Conservation (phyloP, 1,140 invertebrate species). For the Rhopalosiphum maidis region DNA sequence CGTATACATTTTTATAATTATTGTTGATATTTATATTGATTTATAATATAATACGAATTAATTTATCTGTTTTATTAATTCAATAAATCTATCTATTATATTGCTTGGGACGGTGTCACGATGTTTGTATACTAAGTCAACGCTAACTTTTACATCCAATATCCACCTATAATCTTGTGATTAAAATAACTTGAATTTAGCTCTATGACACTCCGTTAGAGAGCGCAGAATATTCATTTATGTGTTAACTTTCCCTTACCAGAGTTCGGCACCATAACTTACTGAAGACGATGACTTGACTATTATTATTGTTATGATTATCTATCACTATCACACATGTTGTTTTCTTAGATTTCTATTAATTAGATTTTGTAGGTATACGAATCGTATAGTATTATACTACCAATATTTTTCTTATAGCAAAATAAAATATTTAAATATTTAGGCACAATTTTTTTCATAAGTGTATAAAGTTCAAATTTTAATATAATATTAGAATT, state of each 20-base stretch:
- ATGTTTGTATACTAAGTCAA: not conserved
- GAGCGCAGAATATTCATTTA: not conserved
- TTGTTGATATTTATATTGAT: not conserved
- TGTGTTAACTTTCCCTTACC: not conserved
- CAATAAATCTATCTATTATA: not conserved
- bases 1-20: not conserved
- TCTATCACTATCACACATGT: not conserved
- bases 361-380: not conserved
- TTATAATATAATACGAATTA: not conserved
- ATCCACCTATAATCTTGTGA: not conserved
- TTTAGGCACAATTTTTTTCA: too few species aligned
- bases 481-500: too few species aligned
- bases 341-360: not conserved
- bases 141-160: not conserved
- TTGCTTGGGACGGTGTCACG: not conserved
- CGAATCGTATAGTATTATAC: too few species aligned
- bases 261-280: not conserved
- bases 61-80: not conserved
- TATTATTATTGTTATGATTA: not conserved
- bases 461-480: too few species aligned
- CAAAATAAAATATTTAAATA: too few species aligned
- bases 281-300: not conserved
- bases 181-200: not conserved
- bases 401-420: too few species aligned
- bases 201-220: not conserved